Base-by-base conservation (phyloP, 2,797 vertebrate species). In the Meriones psammophilus region DNA sequence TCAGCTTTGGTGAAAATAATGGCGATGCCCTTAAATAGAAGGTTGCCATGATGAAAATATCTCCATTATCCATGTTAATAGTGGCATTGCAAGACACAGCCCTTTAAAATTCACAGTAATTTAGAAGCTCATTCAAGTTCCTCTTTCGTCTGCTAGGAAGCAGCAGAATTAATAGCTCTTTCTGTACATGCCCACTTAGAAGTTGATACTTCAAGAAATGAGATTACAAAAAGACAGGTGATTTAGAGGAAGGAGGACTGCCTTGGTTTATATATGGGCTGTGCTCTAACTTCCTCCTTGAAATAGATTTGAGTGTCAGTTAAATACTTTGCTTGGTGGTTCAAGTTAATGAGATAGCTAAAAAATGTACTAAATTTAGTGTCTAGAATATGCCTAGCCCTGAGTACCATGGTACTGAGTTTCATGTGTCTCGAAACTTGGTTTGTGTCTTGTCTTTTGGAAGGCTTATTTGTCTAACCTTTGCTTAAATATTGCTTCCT, bases 131-230 rank as follows among this genome's bases (percentile, higher is more conserved):
- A 60, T 36, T 68, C 83, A 79, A 73, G 33, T 12, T 20, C 64
- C 20, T 64, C 26, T 87, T 96, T 77, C 30, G 58, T 86, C 50
- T 91, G 26, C 84, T 78, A 69, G 73, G 86, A 94, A 77, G n/a
- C 64, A 73, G 71, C 88, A 94, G 77, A 94, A 87, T 95, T 86
- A 92, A 92, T 96, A 94, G 79, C 80, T 87, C 6, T 96, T 95
- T 92, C 81, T 94, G 26, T 93, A 79, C 26, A n/a, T 92, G 85
- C 69, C 17, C 46, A 58, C 66, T 58, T 39, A 56, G 81, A 96
- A 78, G 69, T 71, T 87, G 36, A 60, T 92, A n/a, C 54, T 94
- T 96, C 64, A 83, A 91, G 86, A 95, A 95, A 86, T 88, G 94
- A 89, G 87, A 88, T 96, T 80, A 91, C 68, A 64, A 54, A 94